These are phyloP conservation scores for Diadophis punctatus DNA, from an alignment of 2,113 vertebrate genomes.

Conservation along the genomic window DNA sequence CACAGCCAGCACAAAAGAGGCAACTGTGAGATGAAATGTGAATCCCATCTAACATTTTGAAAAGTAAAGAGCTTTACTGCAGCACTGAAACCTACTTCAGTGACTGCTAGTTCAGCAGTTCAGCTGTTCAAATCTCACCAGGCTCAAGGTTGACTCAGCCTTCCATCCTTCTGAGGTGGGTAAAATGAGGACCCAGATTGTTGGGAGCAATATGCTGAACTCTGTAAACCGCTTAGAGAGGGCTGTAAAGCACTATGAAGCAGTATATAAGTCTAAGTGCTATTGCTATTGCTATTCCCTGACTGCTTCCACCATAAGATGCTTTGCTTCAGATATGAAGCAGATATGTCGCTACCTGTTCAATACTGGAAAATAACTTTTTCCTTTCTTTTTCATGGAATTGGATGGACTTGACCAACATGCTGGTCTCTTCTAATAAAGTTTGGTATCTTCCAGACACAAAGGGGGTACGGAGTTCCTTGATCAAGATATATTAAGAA, in stretches of 20 bases:
- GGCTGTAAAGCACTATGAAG: too few relatives aligned
- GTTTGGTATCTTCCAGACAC: neutral
- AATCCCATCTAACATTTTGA: neutral
- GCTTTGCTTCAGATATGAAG: neutral
- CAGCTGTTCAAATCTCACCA: too few relatives aligned
- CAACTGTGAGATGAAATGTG: neutral
- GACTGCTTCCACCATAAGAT: neutral
- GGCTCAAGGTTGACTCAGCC: too few relatives aligned
- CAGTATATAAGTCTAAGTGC: too few relatives aligned
- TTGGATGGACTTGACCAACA: neutral
- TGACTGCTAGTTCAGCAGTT: too few relatives aligned
- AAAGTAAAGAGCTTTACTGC: neutral
- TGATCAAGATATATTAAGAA: neutral
- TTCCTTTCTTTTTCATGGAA: neutral
- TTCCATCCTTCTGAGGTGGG: too few relatives aligned
- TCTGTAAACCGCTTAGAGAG: too few relatives aligned
- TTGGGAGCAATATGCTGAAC: too few relatives aligned
- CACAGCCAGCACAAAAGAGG: neutral
- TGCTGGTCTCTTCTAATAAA: neutral
- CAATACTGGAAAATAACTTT: neutral
- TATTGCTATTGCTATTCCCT: too few relatives aligned
- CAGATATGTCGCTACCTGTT: neutral
- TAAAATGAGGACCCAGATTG: too few relatives aligned
- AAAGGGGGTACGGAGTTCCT: neutral
- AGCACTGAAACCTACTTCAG: too few relatives aligned